phyloP scores from a whole-genome alignment of 2,113 vertebrate species.

The Odocoileus hemionus region DNA sequence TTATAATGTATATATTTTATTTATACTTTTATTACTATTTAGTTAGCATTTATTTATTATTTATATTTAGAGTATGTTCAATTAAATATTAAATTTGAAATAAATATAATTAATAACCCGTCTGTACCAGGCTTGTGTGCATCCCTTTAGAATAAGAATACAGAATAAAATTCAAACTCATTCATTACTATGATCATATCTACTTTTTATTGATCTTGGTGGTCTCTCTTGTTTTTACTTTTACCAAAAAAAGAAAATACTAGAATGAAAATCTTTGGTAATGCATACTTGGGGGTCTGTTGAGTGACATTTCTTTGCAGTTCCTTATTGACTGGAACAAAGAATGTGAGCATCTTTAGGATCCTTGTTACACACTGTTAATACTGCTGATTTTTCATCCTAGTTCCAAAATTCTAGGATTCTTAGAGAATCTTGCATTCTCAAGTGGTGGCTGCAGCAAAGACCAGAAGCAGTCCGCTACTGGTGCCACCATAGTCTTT shows the following conservation, averaged over 20 bases:
- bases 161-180: slow-evolving; percentile 11
- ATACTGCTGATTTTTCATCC: not conserved
- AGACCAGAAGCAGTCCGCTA: not conserved
- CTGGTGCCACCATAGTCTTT: slow-evolving; percentile 31
- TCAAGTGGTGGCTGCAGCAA: not conserved
- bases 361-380: not conserved
- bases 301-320: not conserved
- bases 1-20: not conserved
- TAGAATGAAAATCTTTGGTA: not conserved
- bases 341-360: not conserved
- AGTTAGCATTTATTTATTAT: not conserved
- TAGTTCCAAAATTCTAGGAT: slow-evolving; percentile 9
- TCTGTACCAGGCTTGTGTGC: not conserved
- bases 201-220: not conserved
- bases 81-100: slow-evolving; percentile 36
- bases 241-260: not conserved
- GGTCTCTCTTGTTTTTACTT: not conserved
- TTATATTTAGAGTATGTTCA: not conserved
- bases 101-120: not conserved
- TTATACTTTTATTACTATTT: not conserved
- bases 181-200: not conserved
- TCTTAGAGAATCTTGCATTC: not conserved
- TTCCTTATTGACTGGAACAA: not conserved
- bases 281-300: not conserved
- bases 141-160: not conserved